Conservation (phyloP, 2,113 vertebrate species). For the Sapajus apella region DNA sequence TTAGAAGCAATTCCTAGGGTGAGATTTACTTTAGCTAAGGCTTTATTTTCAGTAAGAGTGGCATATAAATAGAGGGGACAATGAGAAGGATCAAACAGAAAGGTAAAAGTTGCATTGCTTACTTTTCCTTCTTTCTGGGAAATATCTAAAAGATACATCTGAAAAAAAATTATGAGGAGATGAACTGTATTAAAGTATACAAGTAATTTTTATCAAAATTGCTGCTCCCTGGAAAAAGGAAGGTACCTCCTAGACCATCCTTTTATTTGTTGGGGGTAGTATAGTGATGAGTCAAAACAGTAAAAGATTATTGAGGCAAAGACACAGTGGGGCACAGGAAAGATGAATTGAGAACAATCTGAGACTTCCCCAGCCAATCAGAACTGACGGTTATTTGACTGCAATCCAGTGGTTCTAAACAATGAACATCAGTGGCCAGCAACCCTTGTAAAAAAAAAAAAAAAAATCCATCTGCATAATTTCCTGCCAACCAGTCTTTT, state of each 20-base stretch:
- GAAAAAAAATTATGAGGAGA: slow-evolving; percentile 13
- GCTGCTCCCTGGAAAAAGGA: slow-evolving; percentile 11
- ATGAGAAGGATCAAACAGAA: neutral
- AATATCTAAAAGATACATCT: slow-evolving; percentile 31
- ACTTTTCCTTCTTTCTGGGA: slow-evolving; percentile 13
- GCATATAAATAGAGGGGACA: neutral
- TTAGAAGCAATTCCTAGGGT: neutral
- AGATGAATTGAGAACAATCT: neutral
- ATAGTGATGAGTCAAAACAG: neutral
- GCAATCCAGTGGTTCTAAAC: slow-evolving; percentile 70
- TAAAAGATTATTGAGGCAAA: slow-evolving; percentile 14
- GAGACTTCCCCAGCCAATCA: neutral
- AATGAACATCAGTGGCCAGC: slow-evolving; percentile 70
- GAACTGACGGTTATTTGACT: slow-evolving; percentile 28
- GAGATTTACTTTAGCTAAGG: neutral
- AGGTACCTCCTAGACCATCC: slow-evolving; percentile 37
- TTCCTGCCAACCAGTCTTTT: neutral
- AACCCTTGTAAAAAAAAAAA: slow-evolving; percentile 4
- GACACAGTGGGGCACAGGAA: neutral
- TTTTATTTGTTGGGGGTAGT: neutral
- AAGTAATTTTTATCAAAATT: slow-evolving; percentile 62
- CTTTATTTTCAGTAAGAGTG: neutral
- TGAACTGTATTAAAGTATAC: slow-evolving; percentile 60
- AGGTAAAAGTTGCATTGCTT: neutral
- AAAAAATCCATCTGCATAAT: neutral